Evolutionary conservation across 2,888 invertebrate species (phyloP), one percentile per base, ranked within the genome.

Genomic region (Sicus ferrugineus): DNA sequence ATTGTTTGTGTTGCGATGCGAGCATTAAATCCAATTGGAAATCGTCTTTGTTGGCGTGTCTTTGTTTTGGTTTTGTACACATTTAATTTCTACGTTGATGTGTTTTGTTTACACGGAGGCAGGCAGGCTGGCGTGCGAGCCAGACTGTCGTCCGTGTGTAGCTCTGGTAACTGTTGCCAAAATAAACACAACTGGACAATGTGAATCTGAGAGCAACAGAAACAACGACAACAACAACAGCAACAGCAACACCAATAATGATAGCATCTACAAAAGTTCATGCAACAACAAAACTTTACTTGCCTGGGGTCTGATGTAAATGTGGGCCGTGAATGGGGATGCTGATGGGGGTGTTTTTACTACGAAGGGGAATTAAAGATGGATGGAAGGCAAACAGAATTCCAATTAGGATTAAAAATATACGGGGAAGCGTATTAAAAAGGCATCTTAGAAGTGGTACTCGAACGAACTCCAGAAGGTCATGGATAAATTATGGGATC

Each of bases 21-120:
- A 66, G 71, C 68, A 71, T 72, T 67, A 72, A 72, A 73, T 73
- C 72, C 73, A 73, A 71, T 73, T 72, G 70, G 70, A 73, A 71
- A 72, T 74, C 48, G 48, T 48, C 48, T 31, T 52, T 64, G 52
- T 52, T 52, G 19, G n/a, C 28, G 11, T 34, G 30, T 14, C 11
- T 50, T 26, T 46, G 42, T 63, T 50, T 64, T 21, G 50, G 11
- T 30, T 64, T 31, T 34, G 28, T 46, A 50, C 14, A 23, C 42
- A 52, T 54, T 54, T 54, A 23, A 54, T 54, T 54, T 54, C 28
- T 23, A 54, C 16, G 26, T 54, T 54, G 54, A 54, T 54, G 26
- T 16, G 3, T 26, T 23, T 21, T 54, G 54, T 28, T 54, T 54
- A 54, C 54, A 23, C 28, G 54, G 26, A 54, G 14, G 42, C 42